A percentile compares a stretch with the other conserved stretches of the same genome.
These are phyloP conservation scores for Congeria kusceri DNA, from an alignment of 2,888 invertebrate genomes.

Conservation along the genomic window DNA sequence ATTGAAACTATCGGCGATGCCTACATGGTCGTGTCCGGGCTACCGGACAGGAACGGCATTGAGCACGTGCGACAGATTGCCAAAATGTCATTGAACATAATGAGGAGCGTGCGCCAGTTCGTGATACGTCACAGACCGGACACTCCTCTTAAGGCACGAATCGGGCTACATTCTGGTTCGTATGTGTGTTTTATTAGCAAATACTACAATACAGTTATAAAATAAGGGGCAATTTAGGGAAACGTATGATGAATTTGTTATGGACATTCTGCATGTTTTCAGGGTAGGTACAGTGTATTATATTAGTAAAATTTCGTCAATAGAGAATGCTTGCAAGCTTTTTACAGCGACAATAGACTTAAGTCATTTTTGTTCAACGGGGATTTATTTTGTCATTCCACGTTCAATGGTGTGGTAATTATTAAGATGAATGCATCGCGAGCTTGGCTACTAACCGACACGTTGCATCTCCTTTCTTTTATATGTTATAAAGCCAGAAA, in stretches of 20 bases:
- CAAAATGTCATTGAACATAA: slow-evolving; percentile 69
- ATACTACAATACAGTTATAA: not conserved
- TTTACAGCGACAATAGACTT: too few species aligned
- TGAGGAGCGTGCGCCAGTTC: slow-evolving; percentile 66
- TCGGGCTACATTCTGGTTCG: slow-evolving; percentile 75
- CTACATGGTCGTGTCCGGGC: slow-evolving; percentile 79
- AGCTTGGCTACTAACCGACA: too few species aligned
- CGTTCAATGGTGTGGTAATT: too few species aligned
- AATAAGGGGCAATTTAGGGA: not conserved
- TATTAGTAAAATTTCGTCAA: not conserved
- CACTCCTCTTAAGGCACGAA: slow-evolving; percentile 65
- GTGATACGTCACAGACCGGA: slow-evolving; percentile 69
- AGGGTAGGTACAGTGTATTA: not conserved
- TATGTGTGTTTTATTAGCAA: not conserved
- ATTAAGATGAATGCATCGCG: too few species aligned
- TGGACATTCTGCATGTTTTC: not conserved
- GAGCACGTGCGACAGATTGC: slow-evolving; percentile 73
- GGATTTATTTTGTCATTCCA: too few species aligned
- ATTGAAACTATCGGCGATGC: slow-evolving; percentile 81
- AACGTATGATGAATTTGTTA: not conserved
- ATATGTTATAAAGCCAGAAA: too few species aligned
- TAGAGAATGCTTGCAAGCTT: not conserved
- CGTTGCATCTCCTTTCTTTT: too few species aligned
- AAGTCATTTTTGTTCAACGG: too few species aligned
- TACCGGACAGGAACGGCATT: slow-evolving; percentile 75